phyloP scores from a whole-genome alignment of 2,888 invertebrate genomes.

The Tetanocera ferruginea region DNA sequence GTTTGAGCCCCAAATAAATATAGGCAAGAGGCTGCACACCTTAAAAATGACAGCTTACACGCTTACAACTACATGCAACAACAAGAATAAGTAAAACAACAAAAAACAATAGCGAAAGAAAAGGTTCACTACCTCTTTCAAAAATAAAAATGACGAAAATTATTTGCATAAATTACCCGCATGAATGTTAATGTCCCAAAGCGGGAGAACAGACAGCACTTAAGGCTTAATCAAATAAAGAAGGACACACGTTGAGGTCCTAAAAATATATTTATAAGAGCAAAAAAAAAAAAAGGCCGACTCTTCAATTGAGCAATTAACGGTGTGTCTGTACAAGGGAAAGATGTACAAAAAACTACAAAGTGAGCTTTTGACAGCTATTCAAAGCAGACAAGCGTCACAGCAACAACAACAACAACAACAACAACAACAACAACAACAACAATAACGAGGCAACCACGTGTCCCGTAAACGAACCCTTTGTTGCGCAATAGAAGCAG shows the following conservation, averaged over 20 bases:
- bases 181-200: slow-evolving; percentile 57
- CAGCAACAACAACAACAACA: slow-evolving; percentile 56
- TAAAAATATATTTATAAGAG: not conserved
- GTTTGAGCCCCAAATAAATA: not conserved
- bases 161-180: slow-evolving; percentile 64
- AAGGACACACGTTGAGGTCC: slow-evolving; percentile 12
- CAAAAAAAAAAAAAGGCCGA: not conserved
- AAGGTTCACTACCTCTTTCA: not conserved
- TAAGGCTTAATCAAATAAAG: slow-evolving; percentile 23
- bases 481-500: not conserved
- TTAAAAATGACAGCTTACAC: slow-evolving; percentile 59
- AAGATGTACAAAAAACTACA: not conserved
- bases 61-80: slow-evolving; percentile 42
- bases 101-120: slow-evolving; percentile 2
- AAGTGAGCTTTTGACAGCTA: slow-evolving; percentile 22
- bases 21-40: slow-evolving; percentile 6
- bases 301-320: slow-evolving; percentile 42
- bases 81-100: slow-evolving; percentile 45
- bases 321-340: not conserved
- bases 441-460: slow-evolving; percentile 47
- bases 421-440: slow-evolving; percentile 47
- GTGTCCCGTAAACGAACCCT: slow-evolving; percentile 22
- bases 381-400: slow-evolving; percentile 50
- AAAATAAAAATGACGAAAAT: slow-evolving; percentile 46
- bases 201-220: slow-evolving; percentile 21